Evolutionary conservation across 1,140 invertebrate genomes (phyloP).

Genomic region (Pseudomyrmex pallidus): DNA sequence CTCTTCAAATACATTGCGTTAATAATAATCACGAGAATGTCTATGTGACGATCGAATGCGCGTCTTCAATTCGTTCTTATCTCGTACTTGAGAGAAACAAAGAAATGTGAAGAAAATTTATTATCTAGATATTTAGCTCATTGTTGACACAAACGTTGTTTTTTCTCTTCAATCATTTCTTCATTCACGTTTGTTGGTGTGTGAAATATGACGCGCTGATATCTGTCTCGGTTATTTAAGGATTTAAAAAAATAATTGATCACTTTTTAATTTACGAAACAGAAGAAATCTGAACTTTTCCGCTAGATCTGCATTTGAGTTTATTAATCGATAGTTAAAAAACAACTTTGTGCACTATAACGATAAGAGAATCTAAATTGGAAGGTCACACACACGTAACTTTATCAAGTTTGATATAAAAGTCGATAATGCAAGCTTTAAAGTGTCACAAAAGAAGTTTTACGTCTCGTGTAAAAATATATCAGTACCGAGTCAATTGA

Average conservation of each 20-base stretch:
- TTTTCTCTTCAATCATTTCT: not conserved
- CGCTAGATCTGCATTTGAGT: not conserved
- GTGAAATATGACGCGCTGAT: not conserved
- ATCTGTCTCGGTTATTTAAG: not conserved
- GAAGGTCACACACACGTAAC: too few species aligned
- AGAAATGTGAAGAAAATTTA: not conserved
- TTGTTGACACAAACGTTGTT: not conserved
- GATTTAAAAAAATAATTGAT: not conserved
- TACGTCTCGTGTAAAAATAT: not conserved
- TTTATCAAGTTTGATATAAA: not conserved
- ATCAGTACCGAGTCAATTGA: not conserved
- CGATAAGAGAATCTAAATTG: too few species aligned
- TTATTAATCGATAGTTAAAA: not conserved
- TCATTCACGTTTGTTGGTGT: not conserved
- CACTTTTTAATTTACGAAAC: not conserved
- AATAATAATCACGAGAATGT: constrained; percentile 22
- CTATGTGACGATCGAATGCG: too few species aligned
- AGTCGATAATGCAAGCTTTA: not conserved
- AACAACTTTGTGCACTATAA: not conserved
- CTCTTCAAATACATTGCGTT: constrained; percentile 5
- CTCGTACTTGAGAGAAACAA: not conserved
- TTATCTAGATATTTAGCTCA: not conserved
- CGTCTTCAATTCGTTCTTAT: not conserved
- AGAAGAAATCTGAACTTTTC: not conserved
- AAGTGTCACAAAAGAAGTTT: not conserved